Evolutionary conservation across 2,888 invertebrate species (phyloP).

Genomic region (Apamea sordens): DNA sequence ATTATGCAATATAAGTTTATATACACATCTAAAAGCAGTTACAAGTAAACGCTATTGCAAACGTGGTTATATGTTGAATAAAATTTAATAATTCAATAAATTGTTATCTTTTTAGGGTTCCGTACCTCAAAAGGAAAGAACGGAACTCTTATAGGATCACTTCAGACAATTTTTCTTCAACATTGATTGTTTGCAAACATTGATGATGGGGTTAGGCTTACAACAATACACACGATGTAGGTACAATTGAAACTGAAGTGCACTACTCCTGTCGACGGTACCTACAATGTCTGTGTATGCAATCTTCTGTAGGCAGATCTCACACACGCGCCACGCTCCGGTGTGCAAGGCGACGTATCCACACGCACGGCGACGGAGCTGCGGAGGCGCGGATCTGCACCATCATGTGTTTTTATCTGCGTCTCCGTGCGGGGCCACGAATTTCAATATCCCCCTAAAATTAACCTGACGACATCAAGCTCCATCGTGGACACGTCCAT

Average conservation of each 20-base stretch:
- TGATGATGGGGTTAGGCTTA: background rate
- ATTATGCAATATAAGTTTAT: constrained; percentile 14
- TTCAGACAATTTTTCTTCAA: background rate
- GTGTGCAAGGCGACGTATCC: too few relatives aligned
- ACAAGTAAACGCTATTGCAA: background rate
- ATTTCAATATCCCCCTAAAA: too few relatives aligned
- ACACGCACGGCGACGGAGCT: too few relatives aligned
- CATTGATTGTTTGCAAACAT: background rate
- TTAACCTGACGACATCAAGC: background rate
- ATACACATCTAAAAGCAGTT: background rate
- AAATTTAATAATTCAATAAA: background rate
- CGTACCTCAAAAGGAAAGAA: background rate
- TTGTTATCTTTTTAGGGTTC: background rate
- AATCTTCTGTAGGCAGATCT: background rate
- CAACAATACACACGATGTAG: background rate
- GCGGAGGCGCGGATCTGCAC: too few relatives aligned
- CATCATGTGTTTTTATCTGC: too few relatives aligned
- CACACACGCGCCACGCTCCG: too few relatives aligned
- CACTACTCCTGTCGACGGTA: background rate
- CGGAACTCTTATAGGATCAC: background rate
- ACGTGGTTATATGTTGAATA: background rate
- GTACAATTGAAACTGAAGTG: background rate
- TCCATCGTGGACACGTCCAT: background rate
- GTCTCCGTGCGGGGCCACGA: too few relatives aligned
- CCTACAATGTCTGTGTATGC: background rate